Conservation (phyloP, 2,888 invertebrate genomes). For the Phaedon cochleariae region DNA sequence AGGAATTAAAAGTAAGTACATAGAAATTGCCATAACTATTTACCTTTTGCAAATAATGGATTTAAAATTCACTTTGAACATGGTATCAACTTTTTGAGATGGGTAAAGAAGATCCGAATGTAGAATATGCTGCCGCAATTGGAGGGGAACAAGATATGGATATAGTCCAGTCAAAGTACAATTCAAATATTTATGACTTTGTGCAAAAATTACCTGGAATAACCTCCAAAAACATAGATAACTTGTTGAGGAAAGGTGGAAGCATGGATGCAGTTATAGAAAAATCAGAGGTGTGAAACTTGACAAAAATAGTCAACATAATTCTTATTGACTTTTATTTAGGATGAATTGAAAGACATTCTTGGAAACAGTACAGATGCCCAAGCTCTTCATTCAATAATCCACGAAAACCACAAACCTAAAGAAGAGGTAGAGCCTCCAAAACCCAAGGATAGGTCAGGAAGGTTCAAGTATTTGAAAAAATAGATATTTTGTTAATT, state of each 20-base stretch:
- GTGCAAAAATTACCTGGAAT: constrained; percentile 91
- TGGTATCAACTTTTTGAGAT: too few relatives aligned
- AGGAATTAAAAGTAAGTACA: constrained; percentile 84
- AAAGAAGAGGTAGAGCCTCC: constrained; percentile 60
- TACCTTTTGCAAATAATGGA: too few relatives aligned
- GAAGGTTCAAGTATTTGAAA: constrained; percentile 5
- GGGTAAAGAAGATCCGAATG: constrained; percentile 83
- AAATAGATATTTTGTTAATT: neutral
- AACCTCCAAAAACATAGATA: constrained; percentile 83
- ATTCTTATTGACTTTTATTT: constrained; percentile 45
- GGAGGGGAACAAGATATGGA: constrained; percentile 72
- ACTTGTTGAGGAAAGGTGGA: constrained; percentile 77
- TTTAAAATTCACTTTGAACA: too few relatives aligned
- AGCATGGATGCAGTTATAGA: constrained; percentile 55
- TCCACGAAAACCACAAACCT: constrained; percentile 73
- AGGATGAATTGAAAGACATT: constrained; percentile 76
- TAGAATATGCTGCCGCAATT: constrained; percentile 75
- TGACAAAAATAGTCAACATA: neutral
- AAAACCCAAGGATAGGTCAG: constrained; percentile 41
- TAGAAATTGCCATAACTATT: too few relatives aligned
- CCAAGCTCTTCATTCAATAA: constrained; percentile 72
- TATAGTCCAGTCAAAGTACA: constrained; percentile 65
- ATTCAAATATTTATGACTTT: constrained; percentile 69
- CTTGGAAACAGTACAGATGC: constrained; percentile 78
- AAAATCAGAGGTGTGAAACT: constrained; percentile 45